These are phyloP conservation scores for Sebastes steindachneri DNA, from an alignment of 2,797 vertebrate species.

Conservation along the genomic window DNA sequence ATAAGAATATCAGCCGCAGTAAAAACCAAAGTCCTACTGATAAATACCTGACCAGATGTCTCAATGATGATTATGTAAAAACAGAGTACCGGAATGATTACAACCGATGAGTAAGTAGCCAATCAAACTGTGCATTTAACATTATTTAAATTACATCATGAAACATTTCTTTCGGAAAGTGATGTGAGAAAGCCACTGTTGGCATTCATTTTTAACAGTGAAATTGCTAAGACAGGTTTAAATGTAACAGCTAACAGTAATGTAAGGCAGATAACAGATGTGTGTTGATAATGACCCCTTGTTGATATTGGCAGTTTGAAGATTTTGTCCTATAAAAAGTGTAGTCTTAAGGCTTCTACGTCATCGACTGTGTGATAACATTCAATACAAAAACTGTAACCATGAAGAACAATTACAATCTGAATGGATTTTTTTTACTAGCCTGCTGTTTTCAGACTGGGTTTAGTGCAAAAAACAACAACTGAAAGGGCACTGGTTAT, in stretches of 20 bases:
- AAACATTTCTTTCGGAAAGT: conserved; percentile 19
- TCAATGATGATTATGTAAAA: conserved; percentile 3
- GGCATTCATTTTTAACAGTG: conserved; percentile 24
- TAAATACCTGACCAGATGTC: conserved; percentile 12
- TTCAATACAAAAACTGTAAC: conserved; percentile 45
- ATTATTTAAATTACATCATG: background rate
- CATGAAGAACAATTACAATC: conserved; percentile 5
- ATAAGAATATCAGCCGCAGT: background rate
- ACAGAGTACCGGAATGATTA: conserved; percentile 32
- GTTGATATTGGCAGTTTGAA: conserved; percentile 55
- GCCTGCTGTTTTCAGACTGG: background rate
- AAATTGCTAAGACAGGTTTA: conserved; percentile 24
- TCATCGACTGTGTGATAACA: conserved; percentile 38
- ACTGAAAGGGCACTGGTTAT: conserved; percentile 10
- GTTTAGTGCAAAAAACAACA: conserved; percentile 36
- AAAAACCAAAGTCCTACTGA: conserved; percentile 23
- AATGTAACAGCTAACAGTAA: conserved; percentile 17
- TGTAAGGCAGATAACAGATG: conserved; percentile 65
- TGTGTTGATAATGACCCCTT: conserved; percentile 21
- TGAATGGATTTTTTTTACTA: background rate
- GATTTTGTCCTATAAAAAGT: conserved; percentile 30
- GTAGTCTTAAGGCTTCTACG: conserved; percentile 66
- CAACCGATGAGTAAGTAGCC: conserved; percentile 4
- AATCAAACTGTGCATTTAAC: conserved; percentile 14
- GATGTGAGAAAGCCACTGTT: conserved; percentile 29